A percentile compares a stretch with the other conserved stretches of the same genome.
These are phyloP conservation scores for Phoenicopterus ruber DNA, from an alignment of 2,113 vertebrate species.

Conservation along the genomic window DNA sequence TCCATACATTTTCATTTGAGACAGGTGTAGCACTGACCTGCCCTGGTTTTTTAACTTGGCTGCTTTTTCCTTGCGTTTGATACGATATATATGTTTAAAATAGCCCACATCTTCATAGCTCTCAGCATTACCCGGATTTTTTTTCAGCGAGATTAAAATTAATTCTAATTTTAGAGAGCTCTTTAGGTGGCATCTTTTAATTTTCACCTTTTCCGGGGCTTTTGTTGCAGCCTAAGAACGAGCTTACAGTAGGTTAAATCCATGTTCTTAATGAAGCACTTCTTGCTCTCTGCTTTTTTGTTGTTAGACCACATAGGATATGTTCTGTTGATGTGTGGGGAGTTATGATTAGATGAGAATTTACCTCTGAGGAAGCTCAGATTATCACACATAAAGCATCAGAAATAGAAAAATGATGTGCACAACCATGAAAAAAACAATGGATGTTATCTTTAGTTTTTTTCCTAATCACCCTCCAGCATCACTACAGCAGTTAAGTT, in stretches of 20 bases:
- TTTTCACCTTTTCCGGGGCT: slow-evolving; percentile 55
- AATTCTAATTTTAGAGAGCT: slow-evolving; percentile 40
- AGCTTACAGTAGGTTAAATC: slow-evolving; percentile 56
- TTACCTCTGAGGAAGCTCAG: slow-evolving; percentile 70
- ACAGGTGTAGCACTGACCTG: not conserved
- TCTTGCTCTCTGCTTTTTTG: slow-evolving; percentile 38
- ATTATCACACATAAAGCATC: slow-evolving; percentile 68
- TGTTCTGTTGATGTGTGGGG: slow-evolving; percentile 68
- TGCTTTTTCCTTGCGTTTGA: not conserved
- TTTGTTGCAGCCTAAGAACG: slow-evolving; percentile 59
- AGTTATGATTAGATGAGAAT: slow-evolving; percentile 71
- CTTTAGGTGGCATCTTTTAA: slow-evolving; percentile 56
- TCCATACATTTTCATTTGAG: not conserved
- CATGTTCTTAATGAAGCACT: slow-evolving; percentile 64
- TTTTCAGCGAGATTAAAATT: not conserved
- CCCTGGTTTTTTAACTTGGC: not conserved
- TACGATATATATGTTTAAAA: not conserved
- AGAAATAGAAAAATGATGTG: slow-evolving; percentile 66
- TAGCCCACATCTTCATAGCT: not conserved
- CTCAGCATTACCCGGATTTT: not conserved
- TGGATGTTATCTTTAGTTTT: slow-evolving; percentile 64
- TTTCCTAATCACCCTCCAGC: slow-evolving; percentile 61
- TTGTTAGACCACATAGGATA: slow-evolving; percentile 69
- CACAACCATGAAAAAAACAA: slow-evolving; percentile 68
- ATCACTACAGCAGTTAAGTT: slow-evolving; percentile 61